A percentile compares a stretch with the other conserved stretches of the same genome.
These are phyloP conservation scores for Drosophila kurseongensis DNA, from an alignment of 1,140 invertebrate species.

Conservation along the genomic window DNA sequence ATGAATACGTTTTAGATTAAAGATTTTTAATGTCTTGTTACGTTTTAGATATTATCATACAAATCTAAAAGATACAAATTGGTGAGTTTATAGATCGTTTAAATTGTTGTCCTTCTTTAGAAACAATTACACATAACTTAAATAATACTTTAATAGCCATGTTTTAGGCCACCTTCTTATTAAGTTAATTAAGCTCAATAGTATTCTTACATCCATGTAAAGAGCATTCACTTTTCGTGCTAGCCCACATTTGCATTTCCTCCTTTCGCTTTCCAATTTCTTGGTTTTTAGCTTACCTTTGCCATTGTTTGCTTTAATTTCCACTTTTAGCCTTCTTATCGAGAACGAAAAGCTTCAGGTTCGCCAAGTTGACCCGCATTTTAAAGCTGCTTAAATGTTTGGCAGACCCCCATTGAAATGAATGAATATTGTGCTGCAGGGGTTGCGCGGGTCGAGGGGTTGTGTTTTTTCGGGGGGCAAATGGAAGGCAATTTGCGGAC, in stretches of 20 bases:
- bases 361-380: constrained; percentile 61
- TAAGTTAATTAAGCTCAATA: no score
- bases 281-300: constrained; percentile 29
- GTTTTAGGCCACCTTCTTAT: no score
- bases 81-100: no score
- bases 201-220: background rate
- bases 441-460: background rate
- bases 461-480: constrained; percentile 8
- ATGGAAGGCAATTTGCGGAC: constrained; percentile 22
- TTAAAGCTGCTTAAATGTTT: constrained; percentile 74
- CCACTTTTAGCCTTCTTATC: constrained; percentile 60
- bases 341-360: constrained; percentile 39
- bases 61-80: no score
- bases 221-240: constrained; percentile 11
- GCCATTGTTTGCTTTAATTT: constrained; percentile 59
- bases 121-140: no score
- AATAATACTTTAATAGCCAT: no score
- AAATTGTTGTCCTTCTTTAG: no score
- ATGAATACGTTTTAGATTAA: no score
- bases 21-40: no score
- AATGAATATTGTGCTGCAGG: constrained; percentile 18
- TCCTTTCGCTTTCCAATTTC: constrained; percentile 23
- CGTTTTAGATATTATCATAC: no score
- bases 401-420: constrained; percentile 47
- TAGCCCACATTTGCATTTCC: background rate